These are phyloP conservation scores for Limnephilus rhombicus DNA, from an alignment of 2,888 invertebrate species.

Conservation along the genomic window DNA sequence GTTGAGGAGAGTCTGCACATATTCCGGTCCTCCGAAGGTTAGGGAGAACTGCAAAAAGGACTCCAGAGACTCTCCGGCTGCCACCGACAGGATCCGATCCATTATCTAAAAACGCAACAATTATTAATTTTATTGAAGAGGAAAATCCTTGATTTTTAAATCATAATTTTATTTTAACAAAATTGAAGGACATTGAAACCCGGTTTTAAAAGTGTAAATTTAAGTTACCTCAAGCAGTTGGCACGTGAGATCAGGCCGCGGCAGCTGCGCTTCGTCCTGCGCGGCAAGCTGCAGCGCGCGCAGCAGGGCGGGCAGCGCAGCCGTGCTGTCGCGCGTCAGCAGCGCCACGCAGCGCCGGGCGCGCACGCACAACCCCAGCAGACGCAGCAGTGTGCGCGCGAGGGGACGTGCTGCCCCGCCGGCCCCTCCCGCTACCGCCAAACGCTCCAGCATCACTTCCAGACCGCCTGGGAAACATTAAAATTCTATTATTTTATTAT, in stretches of 20 bases:
- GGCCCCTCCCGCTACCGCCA: slow-evolving; percentile 88
- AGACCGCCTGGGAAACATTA: slow-evolving; percentile 74
- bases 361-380: slow-evolving; percentile 94
- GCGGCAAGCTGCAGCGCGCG: slow-evolving; percentile 87
- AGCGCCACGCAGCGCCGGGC: slow-evolving; percentile 93
- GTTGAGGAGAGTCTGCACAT: slow-evolving; percentile 89
- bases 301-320: slow-evolving; percentile 89
- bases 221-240: slow-evolving; percentile 86
- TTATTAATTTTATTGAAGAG: background rate
- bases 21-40: slow-evolving; percentile 93
- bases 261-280: slow-evolving; percentile 80
- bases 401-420: slow-evolving; percentile 92
- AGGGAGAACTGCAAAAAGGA: slow-evolving; percentile 91
- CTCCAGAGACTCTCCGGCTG: slow-evolving; percentile 90
- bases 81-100: slow-evolving; percentile 95
- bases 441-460: slow-evolving; percentile 89
- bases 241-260: slow-evolving; percentile 90
- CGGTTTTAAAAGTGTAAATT: too few relatives aligned
- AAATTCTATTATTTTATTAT: background rate
- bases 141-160: background rate
- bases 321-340: slow-evolving; percentile 90
- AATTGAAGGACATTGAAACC: too few relatives aligned
- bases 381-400: slow-evolving; percentile 91
- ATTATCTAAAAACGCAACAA: slow-evolving; percentile 81
- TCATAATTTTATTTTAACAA: too few relatives aligned